A percentile compares a stretch with the other conserved stretches of the same genome.
These are phyloP conservation scores for Philaenus spumarius DNA, from an alignment of 1,140 invertebrate species.

Conservation along the genomic window DNA sequence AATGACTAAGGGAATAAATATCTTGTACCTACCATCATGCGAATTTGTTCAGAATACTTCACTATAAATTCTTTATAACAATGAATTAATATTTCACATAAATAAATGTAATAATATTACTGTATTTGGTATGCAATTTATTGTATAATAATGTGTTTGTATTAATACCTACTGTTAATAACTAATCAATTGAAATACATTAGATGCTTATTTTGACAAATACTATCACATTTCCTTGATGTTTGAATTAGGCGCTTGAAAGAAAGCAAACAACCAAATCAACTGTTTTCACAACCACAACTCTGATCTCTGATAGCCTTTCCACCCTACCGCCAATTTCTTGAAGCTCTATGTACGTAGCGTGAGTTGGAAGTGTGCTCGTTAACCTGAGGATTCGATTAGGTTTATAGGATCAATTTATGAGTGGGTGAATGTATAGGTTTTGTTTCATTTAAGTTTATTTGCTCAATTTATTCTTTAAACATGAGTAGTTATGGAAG, in stretches of 20 bases:
- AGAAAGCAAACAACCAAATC: background rate
- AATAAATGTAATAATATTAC: too few relatives aligned
- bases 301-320: background rate
- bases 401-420: background rate
- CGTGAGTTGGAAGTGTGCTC: background rate
- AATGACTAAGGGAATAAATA: too few relatives aligned
- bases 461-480: background rate
- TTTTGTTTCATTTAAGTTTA: background rate
- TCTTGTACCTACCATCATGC: too few relatives aligned
- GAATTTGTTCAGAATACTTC: too few relatives aligned
- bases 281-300: background rate
- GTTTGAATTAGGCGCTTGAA: conserved; percentile 3
- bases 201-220: too few relatives aligned
- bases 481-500: conserved; percentile 74
- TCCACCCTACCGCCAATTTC: conserved; percentile 8
- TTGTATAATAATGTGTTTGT: too few relatives aligned
- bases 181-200: too few relatives aligned
- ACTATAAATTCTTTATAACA: too few relatives aligned
- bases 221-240: too few relatives aligned
- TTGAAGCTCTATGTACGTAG: background rate
- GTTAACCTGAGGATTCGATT: background rate
- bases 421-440: background rate
- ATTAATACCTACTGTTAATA: too few relatives aligned
- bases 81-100: too few relatives aligned
- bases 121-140: too few relatives aligned